A percentile compares a stretch with the other conserved stretches of the same genome.
Evolutionary conservation across 2,113 vertebrate genomes (phyloP).

Genomic region (Elgaria multicarinata): DNA sequence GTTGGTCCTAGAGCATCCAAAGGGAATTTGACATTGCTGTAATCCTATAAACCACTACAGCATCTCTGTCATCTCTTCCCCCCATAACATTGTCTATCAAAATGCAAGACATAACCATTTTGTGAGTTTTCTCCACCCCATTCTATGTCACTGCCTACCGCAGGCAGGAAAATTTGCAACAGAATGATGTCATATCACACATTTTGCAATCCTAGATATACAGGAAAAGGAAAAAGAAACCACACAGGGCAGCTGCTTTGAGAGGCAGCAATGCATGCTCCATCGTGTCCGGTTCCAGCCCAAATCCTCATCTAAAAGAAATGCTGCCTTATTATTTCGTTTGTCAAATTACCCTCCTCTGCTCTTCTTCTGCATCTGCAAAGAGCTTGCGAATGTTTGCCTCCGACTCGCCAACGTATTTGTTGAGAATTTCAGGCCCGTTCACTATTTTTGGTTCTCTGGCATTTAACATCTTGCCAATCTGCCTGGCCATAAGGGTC

Average conservation of each 20-base stretch:
- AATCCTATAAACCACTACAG: not conserved
- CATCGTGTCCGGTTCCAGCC: not conserved
- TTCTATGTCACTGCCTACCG: too few relatives aligned
- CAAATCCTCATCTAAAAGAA: not conserved
- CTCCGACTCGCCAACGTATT: slow-evolving; percentile 96
- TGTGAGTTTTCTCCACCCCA: not conserved
- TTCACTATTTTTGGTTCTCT: slow-evolving; percentile 97
- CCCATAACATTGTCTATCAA: not conserved
- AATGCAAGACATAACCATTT: not conserved
- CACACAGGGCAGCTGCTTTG: not conserved
- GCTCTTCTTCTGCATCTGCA: slow-evolving; percentile 96
- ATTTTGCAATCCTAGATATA: not conserved
- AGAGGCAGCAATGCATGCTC: not conserved
- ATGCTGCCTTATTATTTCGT: not conserved
- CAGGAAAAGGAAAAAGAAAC: not conserved
- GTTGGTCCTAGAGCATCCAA: not conserved
- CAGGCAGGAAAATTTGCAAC: not conserved
- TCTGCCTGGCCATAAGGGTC: slow-evolving; percentile 97
- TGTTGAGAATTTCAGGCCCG: slow-evolving; percentile 96
- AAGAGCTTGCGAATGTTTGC: slow-evolving; percentile 98
- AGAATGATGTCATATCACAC: not conserved
- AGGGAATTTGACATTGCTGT: not conserved
- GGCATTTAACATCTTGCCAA: slow-evolving; percentile 97
- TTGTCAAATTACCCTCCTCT: slow-evolving; percentile 86
- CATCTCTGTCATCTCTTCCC: not conserved